Evolutionary conservation across 2,888 invertebrate species (phyloP).

Genomic region (Druceiella hillmani): DNA sequence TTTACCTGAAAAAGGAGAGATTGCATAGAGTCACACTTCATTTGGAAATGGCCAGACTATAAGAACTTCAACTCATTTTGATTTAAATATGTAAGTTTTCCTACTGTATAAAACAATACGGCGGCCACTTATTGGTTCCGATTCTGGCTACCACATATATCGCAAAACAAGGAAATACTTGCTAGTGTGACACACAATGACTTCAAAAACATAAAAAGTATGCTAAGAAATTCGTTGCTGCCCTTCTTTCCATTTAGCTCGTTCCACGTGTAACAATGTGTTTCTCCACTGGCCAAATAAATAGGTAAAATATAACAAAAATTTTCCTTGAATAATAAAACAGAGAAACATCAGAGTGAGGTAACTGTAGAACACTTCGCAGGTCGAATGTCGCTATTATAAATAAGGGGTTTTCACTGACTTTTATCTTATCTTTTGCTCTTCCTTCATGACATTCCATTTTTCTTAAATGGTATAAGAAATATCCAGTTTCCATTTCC

Average conservation of each 20-base stretch:
- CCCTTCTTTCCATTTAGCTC: conserved; percentile 13
- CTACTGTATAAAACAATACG: conserved; percentile 11
- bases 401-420: conserved; percentile 6
- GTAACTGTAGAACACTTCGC: conserved; percentile 3
- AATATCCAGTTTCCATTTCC: conserved; percentile 6
- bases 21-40: conserved; percentile 4
- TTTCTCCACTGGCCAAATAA: no score
- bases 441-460: conserved; percentile 10
- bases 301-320: conserved; percentile 18
- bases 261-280: conserved; percentile 16
- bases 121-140: conserved; percentile 4
- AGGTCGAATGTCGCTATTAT: conserved; percentile 9
- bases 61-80: no score
- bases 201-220: conserved; percentile 2
- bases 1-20: no score
- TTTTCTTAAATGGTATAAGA: conserved; percentile 7
- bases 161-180: not conserved
- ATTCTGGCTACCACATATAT: not conserved
- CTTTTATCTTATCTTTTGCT: conserved; percentile 11
- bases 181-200: not conserved
- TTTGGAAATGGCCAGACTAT: no score
- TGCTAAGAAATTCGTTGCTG: conserved; percentile 13
- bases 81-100: conserved; percentile 12
- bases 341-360: conserved; percentile 12
- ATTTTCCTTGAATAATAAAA: conserved; percentile 13